Percentiles rank a stretch among this genome's conserved stretches.
phyloP scores from a whole-genome alignment of 2,113 vertebrate species.

The Dromiciops gliroides region DNA sequence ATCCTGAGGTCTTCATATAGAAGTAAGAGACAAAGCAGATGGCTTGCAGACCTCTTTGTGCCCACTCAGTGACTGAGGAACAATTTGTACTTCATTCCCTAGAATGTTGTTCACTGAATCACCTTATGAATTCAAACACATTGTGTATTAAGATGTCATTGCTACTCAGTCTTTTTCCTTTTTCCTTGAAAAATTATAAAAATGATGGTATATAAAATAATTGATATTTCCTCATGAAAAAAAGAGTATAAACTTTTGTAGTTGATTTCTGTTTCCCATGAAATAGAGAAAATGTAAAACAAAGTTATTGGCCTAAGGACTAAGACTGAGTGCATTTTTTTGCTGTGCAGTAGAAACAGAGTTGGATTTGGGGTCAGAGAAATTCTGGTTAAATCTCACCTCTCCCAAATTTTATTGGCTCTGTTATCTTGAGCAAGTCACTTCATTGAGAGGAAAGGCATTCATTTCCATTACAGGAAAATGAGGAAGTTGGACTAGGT shows the following conservation, averaged over 20 bases:
- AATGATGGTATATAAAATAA: not conserved
- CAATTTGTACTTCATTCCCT: not conserved
- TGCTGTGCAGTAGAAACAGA: not conserved
- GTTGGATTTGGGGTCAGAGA: not conserved
- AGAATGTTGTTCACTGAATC: not conserved
- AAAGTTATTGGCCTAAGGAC: not conserved
- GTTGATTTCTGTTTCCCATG: not conserved
- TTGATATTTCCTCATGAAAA: not conserved
- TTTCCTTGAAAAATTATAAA: not conserved
- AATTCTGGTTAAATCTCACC: not conserved
- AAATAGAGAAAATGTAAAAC: not conserved
- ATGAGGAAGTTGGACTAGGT: not conserved
- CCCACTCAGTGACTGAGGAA: not conserved
- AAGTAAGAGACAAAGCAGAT: not conserved
- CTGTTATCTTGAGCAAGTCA: not conserved
- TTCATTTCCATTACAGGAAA: not conserved
- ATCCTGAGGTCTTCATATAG: not conserved
- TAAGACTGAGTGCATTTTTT: not conserved
- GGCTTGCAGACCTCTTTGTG: not conserved
- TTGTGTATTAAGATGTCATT: not conserved
- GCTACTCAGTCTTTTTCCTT: not conserved
- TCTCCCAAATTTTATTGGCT: not conserved
- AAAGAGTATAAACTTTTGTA: too few relatives aligned
- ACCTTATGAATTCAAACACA: not conserved
- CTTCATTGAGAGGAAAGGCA: not conserved